Conservation (phyloP, 2,113 vertebrate genomes). For the Embiotoca jacksoni region DNA sequence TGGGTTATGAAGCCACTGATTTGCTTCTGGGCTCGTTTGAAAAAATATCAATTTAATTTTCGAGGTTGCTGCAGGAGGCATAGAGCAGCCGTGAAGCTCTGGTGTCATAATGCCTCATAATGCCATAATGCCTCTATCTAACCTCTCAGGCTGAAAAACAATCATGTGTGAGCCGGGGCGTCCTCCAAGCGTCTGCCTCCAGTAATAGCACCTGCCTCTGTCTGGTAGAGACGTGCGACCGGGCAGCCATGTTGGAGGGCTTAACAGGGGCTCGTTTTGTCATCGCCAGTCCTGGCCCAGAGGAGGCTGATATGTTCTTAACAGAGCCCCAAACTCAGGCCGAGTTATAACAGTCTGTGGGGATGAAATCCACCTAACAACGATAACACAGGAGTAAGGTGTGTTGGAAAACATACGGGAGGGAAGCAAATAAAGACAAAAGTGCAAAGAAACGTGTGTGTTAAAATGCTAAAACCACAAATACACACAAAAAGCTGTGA, state of each 20-base stretch:
- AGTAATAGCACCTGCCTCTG: conserved; percentile 46
- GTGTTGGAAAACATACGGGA: too few species aligned
- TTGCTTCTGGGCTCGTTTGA: conserved; percentile 50
- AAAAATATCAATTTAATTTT: conserved; percentile 59
- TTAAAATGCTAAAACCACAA: too few species aligned
- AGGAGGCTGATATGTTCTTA: conserved; percentile 1
- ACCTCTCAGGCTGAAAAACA: conserved; percentile 63
- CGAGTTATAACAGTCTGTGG: neutral
- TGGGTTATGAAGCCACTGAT: conserved; percentile 50
- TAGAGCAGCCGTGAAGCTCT: conserved; percentile 17
- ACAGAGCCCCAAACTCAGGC: neutral
- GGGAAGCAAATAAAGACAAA: too few species aligned
- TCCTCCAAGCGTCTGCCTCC: conserved; percentile 35
- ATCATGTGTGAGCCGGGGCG: conserved; percentile 50
- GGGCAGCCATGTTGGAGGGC: conserved; percentile 26
- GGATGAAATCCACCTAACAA: neutral
- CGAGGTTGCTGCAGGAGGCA: conserved; percentile 8
- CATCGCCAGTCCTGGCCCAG: neutral
- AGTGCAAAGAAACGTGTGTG: too few species aligned
- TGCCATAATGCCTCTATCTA: conserved; percentile 45
- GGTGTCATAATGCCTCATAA: too few species aligned
- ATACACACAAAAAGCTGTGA: neutral
- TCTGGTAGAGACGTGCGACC: conserved; percentile 19
- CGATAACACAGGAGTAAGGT: too few species aligned
- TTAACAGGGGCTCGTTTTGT: conserved; percentile 29